A percentile compares a stretch with the other conserved stretches of the same genome.
These are phyloP conservation scores for Noctuana brunneofusca DNA, from an alignment of 2,888 invertebrate species.

Conservation along the genomic window DNA sequence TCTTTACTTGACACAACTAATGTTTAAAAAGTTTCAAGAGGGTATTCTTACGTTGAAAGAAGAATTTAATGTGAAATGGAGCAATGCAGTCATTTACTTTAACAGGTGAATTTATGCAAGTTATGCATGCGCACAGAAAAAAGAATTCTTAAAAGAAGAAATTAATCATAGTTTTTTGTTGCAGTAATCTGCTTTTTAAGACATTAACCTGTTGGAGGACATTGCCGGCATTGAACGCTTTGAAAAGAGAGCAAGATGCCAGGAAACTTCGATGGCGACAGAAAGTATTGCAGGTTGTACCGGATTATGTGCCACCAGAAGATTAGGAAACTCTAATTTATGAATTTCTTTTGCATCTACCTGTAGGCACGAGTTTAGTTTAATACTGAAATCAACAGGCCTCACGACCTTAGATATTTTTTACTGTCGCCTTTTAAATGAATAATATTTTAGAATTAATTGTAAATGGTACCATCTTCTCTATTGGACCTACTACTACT, in stretches of 20 bases:
- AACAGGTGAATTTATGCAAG: slow-evolving; percentile 59
- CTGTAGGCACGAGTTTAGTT: too few species aligned
- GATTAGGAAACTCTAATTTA: slow-evolving; percentile 50
- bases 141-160: neutral
- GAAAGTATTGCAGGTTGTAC: slow-evolving; percentile 87
- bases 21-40: slow-evolving; percentile 77
- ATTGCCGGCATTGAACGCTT: slow-evolving; percentile 84
- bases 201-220: slow-evolving; percentile 83
- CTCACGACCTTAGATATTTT: too few species aligned
- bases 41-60: slow-evolving; percentile 68
- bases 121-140: neutral
- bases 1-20: slow-evolving; percentile 79
- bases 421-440: too few species aligned
- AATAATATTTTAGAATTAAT: too few species aligned
- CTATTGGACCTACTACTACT: too few species aligned
- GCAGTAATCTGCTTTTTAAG: slow-evolving; percentile 70
- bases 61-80: slow-evolving; percentile 73
- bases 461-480: too few species aligned
- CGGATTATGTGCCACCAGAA: slow-evolving; percentile 85
- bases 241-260: slow-evolving; percentile 86
- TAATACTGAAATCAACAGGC: too few species aligned
- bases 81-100: slow-evolving; percentile 71
- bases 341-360: too few species aligned
- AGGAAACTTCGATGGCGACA: slow-evolving; percentile 87
- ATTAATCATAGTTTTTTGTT: slow-evolving; percentile 42